phyloP scores from a whole-genome alignment of 2,113 vertebrate species.

The Eublepharis macularius region DNA sequence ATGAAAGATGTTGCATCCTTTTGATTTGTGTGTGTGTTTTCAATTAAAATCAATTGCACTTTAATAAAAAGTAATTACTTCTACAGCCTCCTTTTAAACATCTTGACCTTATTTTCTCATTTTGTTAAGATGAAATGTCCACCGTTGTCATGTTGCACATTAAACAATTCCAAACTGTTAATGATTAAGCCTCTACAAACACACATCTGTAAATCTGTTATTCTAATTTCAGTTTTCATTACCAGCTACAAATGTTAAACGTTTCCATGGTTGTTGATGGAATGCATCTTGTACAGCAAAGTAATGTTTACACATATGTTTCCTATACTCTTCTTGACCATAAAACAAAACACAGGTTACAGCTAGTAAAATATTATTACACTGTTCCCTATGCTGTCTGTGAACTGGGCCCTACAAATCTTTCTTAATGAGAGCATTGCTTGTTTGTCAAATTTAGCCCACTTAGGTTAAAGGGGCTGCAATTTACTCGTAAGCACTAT shows the following conservation, averaged over 20 bases:
- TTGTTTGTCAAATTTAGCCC: slow-evolving; percentile 4
- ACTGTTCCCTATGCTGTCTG: slow-evolving; percentile 44
- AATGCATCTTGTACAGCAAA: slow-evolving; percentile 55
- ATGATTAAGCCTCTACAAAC: slow-evolving; percentile 27
- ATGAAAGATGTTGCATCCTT: not conserved
- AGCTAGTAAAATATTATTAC: slow-evolving; percentile 60
- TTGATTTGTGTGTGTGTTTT: slow-evolving; percentile 15
- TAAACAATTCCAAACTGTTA: slow-evolving; percentile 20
- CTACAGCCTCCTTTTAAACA: slow-evolving; percentile 29
- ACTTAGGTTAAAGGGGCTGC: slow-evolving; percentile 14
- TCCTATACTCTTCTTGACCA: slow-evolving; percentile 38
- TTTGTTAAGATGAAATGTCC: slow-evolving; percentile 59
- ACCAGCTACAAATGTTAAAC: slow-evolving; percentile 41
- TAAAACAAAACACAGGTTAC: slow-evolving; percentile 49
- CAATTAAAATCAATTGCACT: slow-evolving; percentile 40
- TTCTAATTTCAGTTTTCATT: slow-evolving; percentile 62
- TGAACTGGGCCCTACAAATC: slow-evolving; percentile 2
- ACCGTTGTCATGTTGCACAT: slow-evolving; percentile 9
- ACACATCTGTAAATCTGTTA: slow-evolving; percentile 44
- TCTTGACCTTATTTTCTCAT: slow-evolving; percentile 31
- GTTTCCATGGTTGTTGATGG: slow-evolving; percentile 54
- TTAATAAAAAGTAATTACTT: slow-evolving; percentile 59
- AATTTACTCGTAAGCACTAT: rapidly evolving
- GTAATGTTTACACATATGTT: slow-evolving; percentile 53
- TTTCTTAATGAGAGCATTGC: slow-evolving; percentile 6